phyloP scores from a whole-genome alignment of 2,113 vertebrate genomes.

The Micronisus gabar region DNA sequence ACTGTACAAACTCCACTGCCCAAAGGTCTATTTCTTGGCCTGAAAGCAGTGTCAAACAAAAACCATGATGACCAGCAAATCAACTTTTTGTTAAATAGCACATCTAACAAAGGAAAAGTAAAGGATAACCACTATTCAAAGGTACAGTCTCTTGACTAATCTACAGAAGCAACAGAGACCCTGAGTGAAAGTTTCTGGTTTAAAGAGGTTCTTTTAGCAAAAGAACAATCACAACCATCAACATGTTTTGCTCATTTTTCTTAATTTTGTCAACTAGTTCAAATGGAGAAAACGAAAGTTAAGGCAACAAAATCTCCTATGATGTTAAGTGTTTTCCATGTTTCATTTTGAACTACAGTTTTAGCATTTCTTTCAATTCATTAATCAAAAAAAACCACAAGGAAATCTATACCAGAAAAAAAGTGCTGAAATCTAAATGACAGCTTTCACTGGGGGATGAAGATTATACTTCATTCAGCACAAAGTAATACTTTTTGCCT shows the following conservation, averaged over 20 bases:
- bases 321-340: not conserved
- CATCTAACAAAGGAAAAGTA: not conserved
- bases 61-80: not conserved
- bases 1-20: not conserved
- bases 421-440: not conserved
- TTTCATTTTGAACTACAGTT: not conserved
- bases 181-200: not conserved
- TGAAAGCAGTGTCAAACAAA: not conserved
- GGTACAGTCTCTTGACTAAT: not conserved
- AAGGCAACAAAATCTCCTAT: not conserved
- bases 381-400: not conserved
- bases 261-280: not conserved
- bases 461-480: not conserved
- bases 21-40: not conserved
- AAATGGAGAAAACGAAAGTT: not conserved
- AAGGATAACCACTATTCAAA: not conserved
- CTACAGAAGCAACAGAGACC: not conserved
- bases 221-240: not conserved
- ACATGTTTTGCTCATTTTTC: not conserved
- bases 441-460: not conserved
- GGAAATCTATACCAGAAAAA: not conserved
- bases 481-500: not conserved
- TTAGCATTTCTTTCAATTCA: not conserved
- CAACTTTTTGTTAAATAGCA: not conserved
- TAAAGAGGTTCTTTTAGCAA: not conserved